Percentiles rank a stretch among this genome's conserved stretches.
These are phyloP conservation scores for Polydrusus tereticollis DNA, from an alignment of 2,888 invertebrate species.

Conservation along the genomic window DNA sequence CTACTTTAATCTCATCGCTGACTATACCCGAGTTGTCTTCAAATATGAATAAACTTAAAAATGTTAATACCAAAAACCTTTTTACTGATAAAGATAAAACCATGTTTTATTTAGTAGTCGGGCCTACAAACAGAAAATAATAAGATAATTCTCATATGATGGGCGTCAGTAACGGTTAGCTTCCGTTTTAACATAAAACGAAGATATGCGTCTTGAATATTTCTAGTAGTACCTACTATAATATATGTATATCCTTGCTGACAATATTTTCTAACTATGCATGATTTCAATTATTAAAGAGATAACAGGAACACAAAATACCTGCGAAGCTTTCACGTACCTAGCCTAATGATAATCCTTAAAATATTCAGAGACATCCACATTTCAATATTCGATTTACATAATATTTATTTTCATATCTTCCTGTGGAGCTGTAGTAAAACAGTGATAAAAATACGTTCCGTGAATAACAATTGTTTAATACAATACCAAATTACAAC, in stretches of 20 bases:
- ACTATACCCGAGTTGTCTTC: not conserved
- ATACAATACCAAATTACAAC: constrained; percentile 10
- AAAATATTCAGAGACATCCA: constrained; percentile 14
- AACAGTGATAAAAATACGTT: constrained; percentile 9
- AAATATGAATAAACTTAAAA: not conserved
- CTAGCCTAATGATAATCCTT: constrained; percentile 2
- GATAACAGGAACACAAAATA: constrained; percentile 31
- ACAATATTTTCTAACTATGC: constrained; percentile 26
- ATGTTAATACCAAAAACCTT: not conserved
- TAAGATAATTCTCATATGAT: constrained; percentile 40
- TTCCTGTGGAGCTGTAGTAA: constrained; percentile 19
- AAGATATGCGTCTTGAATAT: constrained; percentile 41
- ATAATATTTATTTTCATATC: constrained; percentile 28
- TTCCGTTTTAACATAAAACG: constrained; percentile 40
- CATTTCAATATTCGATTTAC: constrained; percentile 28
- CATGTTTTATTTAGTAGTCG: constrained; percentile 26
- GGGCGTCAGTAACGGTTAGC: constrained; percentile 31
- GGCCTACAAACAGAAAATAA: constrained; percentile 29
- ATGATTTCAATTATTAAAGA: constrained; percentile 37
- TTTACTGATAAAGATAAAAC: not conserved
- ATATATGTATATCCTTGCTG: constrained; percentile 21
- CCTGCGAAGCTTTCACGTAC: constrained; percentile 14
- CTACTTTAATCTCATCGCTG: no score
- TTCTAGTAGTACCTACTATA: constrained; percentile 19
- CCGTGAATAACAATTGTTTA: not conserved